Evolutionary conservation across 2,797 vertebrate species (phyloP).

Genomic region (Enteromius unitaeniatus): DNA sequence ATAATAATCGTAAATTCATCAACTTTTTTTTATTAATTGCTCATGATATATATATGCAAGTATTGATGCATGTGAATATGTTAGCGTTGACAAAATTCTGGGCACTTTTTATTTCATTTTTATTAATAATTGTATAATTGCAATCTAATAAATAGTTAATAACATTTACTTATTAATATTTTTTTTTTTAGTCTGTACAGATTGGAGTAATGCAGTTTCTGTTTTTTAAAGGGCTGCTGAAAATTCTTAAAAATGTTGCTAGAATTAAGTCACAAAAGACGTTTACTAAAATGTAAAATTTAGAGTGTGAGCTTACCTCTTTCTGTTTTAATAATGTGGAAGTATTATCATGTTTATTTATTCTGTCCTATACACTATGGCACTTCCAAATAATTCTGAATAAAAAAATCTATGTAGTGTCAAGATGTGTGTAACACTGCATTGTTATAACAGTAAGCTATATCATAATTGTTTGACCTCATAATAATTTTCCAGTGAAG

Average conservation of each 20-base stretch:
- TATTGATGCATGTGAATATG: neutral
- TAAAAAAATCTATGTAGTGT: no score
- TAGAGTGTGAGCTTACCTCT: neutral
- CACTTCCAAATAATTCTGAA: neutral
- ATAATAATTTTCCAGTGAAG: neutral
- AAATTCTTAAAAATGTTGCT: neutral
- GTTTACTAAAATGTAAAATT: neutral
- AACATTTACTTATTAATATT: neutral
- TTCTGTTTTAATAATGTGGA: neutral
- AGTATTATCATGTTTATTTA: neutral
- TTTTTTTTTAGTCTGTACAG: neutral
- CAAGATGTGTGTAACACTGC: no score
- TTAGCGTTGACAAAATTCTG: neutral
- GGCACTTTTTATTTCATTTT: neutral
- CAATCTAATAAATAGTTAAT: neutral
- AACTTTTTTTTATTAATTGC: neutral
- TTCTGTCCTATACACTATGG: neutral
- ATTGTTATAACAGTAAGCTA: no score
- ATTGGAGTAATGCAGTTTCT: neutral
- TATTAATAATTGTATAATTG: neutral
- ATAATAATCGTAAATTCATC: neutral
- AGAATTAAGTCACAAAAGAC: neutral
- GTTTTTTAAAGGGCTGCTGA: neutral
- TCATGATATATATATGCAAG: no score
- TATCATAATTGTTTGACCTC: slow-evolving; percentile 4